Base-by-base conservation (phyloP, 2,113 vertebrate species). In the Odocoileus hemionus region DNA sequence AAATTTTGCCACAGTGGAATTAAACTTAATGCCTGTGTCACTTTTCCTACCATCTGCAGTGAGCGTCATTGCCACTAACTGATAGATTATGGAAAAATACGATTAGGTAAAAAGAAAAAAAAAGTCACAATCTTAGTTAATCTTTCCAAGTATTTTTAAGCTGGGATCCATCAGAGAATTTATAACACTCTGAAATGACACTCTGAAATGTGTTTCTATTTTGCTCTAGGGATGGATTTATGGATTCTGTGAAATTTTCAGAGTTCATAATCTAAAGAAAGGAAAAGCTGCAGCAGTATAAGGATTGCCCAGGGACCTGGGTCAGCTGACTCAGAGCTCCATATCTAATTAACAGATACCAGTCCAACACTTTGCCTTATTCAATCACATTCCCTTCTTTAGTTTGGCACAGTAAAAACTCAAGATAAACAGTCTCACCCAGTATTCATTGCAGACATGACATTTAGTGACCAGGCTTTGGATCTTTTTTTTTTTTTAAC, bases 191-290 rank as follows among this genome's bases (percentile, higher is more conserved):
- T 21, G 25, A 84, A 94, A 92, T 88, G 3, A 60, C 1, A 21
- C 1, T 47, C n/a, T 26, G 25, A 84, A 94, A 92, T 88, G 3
- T 25, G 45, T 28, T 89, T 90, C 30, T 91, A 43, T 33, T 83
- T 96, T 91, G 61, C 15, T 87, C 14, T 92, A 36, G 74, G 11
- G 23, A 92, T 94, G 26, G 12, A 58, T 74, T 47, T 61, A 87
- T 25, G 17, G 28, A 61, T 58, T 90, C 80, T 6, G 43, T 87
- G 17, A 95, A 87, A 54, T 57, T 80, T 30, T 92, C 50, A 58
- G 58, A 57, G 57, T 36, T 83, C 25, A 83, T 79, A 54, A 89
- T 85, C 16, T n/a, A 67, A 87, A 80, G 74, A 70, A 84, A 86
- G 50, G 6, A 47, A 61, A 84, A 80, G 1, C n/a, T 47, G 2